Evolutionary conservation across 2,113 vertebrate genomes (phyloP).

Genomic region (Chloropsis cyanopogon): DNA sequence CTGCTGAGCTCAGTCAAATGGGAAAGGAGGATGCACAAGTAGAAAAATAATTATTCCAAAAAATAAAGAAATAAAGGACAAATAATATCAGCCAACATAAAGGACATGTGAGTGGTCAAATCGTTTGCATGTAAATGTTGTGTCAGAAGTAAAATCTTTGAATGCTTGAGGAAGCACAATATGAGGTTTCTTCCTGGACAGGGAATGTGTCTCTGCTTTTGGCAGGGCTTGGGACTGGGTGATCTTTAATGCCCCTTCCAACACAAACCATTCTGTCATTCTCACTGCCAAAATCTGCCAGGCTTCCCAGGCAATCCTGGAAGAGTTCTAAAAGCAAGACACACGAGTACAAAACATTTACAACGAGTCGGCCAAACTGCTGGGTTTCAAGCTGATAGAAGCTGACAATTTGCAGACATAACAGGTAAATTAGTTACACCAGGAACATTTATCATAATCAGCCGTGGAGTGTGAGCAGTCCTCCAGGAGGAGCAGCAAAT

Average conservation of each 20-base stretch:
- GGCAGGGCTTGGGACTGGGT: neutral
- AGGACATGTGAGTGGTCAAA: neutral
- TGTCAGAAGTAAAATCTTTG: neutral
- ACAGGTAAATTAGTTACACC: neutral
- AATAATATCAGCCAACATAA: neutral
- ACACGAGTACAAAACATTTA: neutral
- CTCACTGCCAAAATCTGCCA: neutral
- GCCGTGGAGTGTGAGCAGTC: neutral
- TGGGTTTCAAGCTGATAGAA: neutral
- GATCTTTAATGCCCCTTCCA: neutral
- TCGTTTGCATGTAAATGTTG: neutral
- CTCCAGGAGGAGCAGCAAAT: neutral
- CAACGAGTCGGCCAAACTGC: neutral
- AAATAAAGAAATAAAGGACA: neutral
- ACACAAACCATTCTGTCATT: neutral
- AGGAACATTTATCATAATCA: conserved; percentile 4
- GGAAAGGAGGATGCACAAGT: neutral
- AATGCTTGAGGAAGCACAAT: neutral
- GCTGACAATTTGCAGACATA: neutral
- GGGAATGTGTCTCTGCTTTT: neutral
- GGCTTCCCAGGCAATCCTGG: neutral
- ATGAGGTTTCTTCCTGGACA: neutral
- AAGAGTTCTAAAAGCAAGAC: neutral
- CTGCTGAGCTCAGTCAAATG: neutral
- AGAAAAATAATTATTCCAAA: neutral